These are phyloP conservation scores for Eupithecia pulchellata DNA, from an alignment of 2,888 invertebrate species.

Conservation along the genomic window DNA sequence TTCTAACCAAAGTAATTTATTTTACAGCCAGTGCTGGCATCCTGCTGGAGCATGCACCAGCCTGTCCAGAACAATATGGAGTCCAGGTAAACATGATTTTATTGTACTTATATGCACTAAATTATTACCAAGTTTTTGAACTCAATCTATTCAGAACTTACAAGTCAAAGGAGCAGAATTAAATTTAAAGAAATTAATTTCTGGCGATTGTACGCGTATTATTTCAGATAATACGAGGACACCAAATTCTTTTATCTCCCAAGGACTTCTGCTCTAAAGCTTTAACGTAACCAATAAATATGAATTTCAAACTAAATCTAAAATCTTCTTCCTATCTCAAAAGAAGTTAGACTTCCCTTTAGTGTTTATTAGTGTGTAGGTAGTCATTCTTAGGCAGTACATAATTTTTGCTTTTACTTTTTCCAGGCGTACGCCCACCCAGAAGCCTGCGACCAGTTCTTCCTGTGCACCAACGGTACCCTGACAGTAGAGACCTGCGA, in stretches of 20 bases:
- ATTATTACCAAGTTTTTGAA: too few species aligned
- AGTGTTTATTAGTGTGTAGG: not conserved
- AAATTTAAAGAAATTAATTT: not conserved
- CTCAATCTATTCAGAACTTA: too few species aligned
- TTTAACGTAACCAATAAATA: not conserved
- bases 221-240: not conserved
- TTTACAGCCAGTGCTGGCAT: conserved; percentile 86
- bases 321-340: not conserved
- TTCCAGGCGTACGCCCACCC: conserved; percentile 93
- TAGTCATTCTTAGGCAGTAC: not conserved
- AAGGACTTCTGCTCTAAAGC: not conserved
- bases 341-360: not conserved
- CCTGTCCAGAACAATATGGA: conserved; percentile 93
- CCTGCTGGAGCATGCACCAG: conserved; percentile 87
- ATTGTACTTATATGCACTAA: not conserved
- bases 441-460: conserved; percentile 94
- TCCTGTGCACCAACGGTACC: conserved; percentile 96
- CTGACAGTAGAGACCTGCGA: conserved; percentile 95
- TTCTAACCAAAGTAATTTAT: conserved; percentile 16
- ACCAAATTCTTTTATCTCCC: not conserved
- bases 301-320: not conserved
- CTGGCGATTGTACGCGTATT: too few species aligned
- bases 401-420: not conserved
- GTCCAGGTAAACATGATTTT: conserved; percentile 79
- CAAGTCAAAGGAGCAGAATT: not conserved